Conservation (phyloP, 2,888 invertebrate genomes). For the Matsumyia berberina region DNA sequence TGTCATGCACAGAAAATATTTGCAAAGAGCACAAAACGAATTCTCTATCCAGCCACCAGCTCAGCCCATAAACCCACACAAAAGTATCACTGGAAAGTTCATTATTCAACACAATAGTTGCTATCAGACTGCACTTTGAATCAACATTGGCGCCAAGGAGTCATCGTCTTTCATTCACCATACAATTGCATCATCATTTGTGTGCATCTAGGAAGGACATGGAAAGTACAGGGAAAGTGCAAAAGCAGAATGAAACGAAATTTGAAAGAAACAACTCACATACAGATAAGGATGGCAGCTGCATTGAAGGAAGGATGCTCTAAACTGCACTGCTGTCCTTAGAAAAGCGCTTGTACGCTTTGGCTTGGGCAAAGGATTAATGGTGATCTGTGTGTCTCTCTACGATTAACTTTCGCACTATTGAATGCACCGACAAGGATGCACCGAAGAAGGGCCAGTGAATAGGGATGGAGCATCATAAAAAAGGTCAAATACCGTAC, state of each 20-base stretch:
- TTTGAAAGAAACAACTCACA: constrained; percentile 1
- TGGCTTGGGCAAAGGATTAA: constrained; percentile 31
- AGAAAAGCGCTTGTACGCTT: not conserved
- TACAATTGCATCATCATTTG: constrained; percentile 57
- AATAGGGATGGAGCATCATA: constrained; percentile 3
- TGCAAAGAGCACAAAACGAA: constrained; percentile 16
- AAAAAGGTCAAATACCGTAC: constrained; percentile 16
- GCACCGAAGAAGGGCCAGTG: not conserved
- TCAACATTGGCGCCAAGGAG: constrained; percentile 56
- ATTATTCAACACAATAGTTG: constrained; percentile 52
- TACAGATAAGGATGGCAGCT: not conserved
- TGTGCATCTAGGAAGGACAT: constrained; percentile 38
- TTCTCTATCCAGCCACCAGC: constrained; percentile 8
- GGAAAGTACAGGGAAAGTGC: constrained; percentile 32
- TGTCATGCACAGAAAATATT: constrained; percentile 37
- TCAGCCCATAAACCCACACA: not conserved
- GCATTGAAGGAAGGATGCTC: not conserved
- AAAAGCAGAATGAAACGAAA: constrained; percentile 12
- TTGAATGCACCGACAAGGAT: constrained; percentile 36
- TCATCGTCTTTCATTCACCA: constrained; percentile 54
- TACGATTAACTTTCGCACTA: constrained; percentile 50
- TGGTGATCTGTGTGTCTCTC: constrained; percentile 34
- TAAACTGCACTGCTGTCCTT: not conserved
- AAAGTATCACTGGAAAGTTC: constrained; percentile 28
- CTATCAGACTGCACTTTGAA: constrained; percentile 56